Evolutionary conservation across 2,888 invertebrate genomes (phyloP).

Genomic region (Drosophila hamatofila): DNA sequence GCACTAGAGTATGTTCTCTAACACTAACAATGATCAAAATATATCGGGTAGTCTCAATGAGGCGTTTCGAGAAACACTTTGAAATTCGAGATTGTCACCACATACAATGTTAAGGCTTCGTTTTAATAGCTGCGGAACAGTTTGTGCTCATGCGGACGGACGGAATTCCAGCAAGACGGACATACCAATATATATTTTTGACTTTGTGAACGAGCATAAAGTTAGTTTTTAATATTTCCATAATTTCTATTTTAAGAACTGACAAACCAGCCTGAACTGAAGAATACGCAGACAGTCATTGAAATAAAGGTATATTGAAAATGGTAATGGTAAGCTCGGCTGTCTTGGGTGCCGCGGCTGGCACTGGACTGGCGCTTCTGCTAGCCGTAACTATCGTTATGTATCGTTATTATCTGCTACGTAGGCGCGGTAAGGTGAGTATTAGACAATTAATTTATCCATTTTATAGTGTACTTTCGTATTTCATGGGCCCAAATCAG

Average conservation of each 20-base stretch:
- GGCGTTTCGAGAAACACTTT: too few relatives aligned
- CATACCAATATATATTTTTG: background rate
- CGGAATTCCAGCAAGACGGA: background rate
- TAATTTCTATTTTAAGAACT: background rate
- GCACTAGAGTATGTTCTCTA: too few relatives aligned
- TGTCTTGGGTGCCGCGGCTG: constrained; percentile 89
- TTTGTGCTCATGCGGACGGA: background rate
- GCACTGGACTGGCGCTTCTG: constrained; percentile 88
- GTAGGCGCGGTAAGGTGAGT: constrained; percentile 86
- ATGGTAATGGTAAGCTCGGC: constrained; percentile 88
- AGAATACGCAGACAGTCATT: background rate
- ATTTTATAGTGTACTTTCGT: background rate
- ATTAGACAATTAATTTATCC: background rate
- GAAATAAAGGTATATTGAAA: background rate
- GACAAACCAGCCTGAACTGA: background rate
- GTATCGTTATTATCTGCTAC: constrained; percentile 88
- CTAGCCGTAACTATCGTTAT: constrained; percentile 89
- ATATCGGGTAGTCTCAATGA: too few relatives aligned
- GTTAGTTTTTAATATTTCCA: background rate
- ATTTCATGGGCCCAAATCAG: constrained; percentile 17
- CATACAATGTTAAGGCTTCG: too few relatives aligned
- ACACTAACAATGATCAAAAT: too few relatives aligned
- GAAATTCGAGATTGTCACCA: too few relatives aligned
- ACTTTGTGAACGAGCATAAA: background rate
- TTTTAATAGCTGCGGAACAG: too few relatives aligned